These are phyloP conservation scores for Adelognathus sp. DNA, from an alignment of 2,888 invertebrate genomes.

Conservation along the genomic window DNA sequence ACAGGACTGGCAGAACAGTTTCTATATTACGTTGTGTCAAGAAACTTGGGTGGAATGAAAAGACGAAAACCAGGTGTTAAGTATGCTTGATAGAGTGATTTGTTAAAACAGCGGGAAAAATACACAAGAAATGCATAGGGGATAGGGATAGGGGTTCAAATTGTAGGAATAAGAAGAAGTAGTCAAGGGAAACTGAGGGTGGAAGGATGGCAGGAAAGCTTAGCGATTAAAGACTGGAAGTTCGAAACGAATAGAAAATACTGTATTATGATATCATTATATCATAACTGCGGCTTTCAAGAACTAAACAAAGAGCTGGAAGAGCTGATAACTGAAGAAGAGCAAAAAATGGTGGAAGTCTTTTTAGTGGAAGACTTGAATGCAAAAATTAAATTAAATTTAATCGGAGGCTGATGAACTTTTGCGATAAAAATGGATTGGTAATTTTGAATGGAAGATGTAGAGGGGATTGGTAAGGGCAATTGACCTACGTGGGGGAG, in stretches of 20 bases:
- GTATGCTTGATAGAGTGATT: conserved; percentile 12
- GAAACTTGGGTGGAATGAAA: conserved; percentile 10
- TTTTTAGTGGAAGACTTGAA: conserved; percentile 31
- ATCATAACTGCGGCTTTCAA: conserved; percentile 1
- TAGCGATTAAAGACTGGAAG: background rate
- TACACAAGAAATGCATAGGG: conserved; percentile 1
- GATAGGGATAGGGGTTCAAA: conserved; percentile 20
- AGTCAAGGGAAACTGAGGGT: background rate
- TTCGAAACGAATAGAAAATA: background rate
- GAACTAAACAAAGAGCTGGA: background rate
- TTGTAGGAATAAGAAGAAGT: conserved; percentile 26
- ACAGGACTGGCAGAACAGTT: background rate
- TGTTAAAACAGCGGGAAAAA: background rate
- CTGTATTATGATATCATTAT: background rate
- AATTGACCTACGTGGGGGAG: conserved; percentile 43
- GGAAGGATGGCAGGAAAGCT: conserved; percentile 21
- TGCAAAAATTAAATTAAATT: conserved; percentile 22
- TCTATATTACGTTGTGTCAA: background rate
- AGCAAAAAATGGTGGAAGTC: background rate
- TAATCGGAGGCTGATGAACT: conserved; percentile 26
- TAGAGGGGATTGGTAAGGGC: conserved; percentile 37
- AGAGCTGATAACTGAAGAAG: background rate
- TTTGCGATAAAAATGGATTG: conserved; percentile 21
- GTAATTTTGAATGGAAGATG: conserved; percentile 41
- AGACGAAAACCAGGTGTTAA: background rate